phyloP scores from a whole-genome alignment of 1,140 invertebrate species.

The Pararge aegeria region DNA sequence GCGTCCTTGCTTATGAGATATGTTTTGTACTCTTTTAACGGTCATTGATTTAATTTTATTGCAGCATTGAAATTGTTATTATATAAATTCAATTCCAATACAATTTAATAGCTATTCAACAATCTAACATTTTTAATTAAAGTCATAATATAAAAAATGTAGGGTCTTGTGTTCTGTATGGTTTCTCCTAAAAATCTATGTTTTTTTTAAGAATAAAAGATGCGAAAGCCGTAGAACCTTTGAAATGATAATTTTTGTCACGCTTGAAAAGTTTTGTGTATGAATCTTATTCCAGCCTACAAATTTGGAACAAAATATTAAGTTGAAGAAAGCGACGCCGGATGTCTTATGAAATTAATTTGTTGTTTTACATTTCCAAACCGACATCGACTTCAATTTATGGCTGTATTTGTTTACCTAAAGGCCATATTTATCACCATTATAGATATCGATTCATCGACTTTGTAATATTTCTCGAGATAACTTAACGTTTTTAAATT shows the following conservation, averaged over 20 bases:
- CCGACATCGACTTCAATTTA: slow-evolving; percentile 46
- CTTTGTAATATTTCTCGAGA: slow-evolving; percentile 13
- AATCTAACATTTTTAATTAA: neutral
- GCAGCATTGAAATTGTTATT: neutral
- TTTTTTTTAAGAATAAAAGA: no score
- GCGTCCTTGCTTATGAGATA: neutral
- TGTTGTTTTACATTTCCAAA: slow-evolving; percentile 42
- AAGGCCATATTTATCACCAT: slow-evolving; percentile 31
- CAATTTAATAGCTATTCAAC: neutral
- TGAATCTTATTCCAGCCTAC: neutral
- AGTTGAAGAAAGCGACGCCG: slow-evolving; percentile 44
- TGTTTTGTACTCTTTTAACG: slow-evolving; percentile 1
- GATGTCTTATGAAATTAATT: slow-evolving; percentile 30
- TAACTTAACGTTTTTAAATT: neutral
- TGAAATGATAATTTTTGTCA: no score
- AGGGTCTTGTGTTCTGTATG: no score
- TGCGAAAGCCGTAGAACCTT: no score
- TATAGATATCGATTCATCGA: slow-evolving; percentile 28
- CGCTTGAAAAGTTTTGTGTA: no score
- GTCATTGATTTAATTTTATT: neutral
- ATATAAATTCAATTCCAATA: neutral
- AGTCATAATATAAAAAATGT: no score
- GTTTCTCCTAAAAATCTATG: no score
- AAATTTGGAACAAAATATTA: slow-evolving; percentile 11
- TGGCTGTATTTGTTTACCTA: slow-evolving; percentile 32